Base-by-base conservation (phyloP, 2,888 invertebrate species). In the Phragmatobia fuliginosa region DNA sequence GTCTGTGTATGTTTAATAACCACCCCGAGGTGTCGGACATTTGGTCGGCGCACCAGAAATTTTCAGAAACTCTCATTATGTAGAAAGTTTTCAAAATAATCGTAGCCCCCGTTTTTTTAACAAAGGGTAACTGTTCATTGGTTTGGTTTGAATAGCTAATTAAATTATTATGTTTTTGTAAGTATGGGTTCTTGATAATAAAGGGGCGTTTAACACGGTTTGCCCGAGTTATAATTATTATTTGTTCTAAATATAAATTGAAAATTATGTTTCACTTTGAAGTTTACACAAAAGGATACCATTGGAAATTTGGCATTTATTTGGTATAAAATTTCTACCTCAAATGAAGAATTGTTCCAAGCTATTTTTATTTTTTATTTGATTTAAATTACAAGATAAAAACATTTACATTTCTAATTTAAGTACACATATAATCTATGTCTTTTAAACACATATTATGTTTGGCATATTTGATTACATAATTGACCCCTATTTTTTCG, bases 11-110 rank as follows among this genome's bases (percentile, higher is more conserved):
- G 72, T 79, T 81, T 83, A 84, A 84, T 85, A 85, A 86, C 78
- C 74, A 84, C 83, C 91, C 90, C 74, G 88, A 86, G 92, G 91
- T 90, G 87, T 78, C 72, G 83, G 83, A 87, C 92, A 91, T 92
- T 92, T 90, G 91, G 91, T 83, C 73, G 84, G 83, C 88, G 87
- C 64, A 69, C 32, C 63, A 52, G 33, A 79, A 77, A 80, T 83
- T 83, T 86, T 84, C 70, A 62, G 67, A 63, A 77, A 79, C 77
- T 74, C 69, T 45, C 62, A 78, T 79, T 82, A 80, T 75, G 52
- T 73, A 28, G 77, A 83, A 85, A 82, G 80, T 83, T 81, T 66
- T 28, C 28, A 56, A 66, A 78, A 74, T 67, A 56, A 14, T 16
- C 25, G 56, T 28, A 67, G 68, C n/a, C 62, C 68, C 66, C 25